Conservation (phyloP, 2,888 invertebrate genomes). For the Nemotelus nigrinus region DNA sequence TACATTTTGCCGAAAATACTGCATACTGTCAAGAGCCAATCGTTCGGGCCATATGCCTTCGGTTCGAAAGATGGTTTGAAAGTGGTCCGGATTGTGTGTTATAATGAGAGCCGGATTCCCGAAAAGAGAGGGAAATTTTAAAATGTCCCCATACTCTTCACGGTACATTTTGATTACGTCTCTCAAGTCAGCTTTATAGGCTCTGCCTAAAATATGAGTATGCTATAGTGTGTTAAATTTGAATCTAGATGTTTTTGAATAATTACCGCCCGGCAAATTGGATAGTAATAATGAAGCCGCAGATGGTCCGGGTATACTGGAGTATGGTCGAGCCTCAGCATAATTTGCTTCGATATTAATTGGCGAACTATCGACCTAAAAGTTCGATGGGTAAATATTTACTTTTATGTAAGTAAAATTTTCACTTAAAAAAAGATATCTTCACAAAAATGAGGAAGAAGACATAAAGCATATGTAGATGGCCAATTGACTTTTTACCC, state of each 20-base stretch:
- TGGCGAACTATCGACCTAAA: too few relatives aligned
- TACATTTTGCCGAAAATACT: constrained; percentile 62
- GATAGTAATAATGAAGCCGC: constrained; percentile 53
- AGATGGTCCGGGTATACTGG: constrained; percentile 58
- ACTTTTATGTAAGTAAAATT: too few relatives aligned
- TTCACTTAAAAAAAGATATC: too few relatives aligned
- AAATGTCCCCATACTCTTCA: constrained; percentile 63
- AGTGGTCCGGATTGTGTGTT: constrained; percentile 67
- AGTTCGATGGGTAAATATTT: too few relatives aligned
- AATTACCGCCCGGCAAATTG: constrained; percentile 59
- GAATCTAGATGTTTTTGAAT: not conserved
- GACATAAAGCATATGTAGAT: too few relatives aligned
- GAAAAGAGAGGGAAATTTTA: constrained; percentile 63
- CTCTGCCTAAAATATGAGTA: constrained; percentile 53
- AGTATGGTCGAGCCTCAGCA: constrained; percentile 55
- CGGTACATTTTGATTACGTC: constrained; percentile 55
- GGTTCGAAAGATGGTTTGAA: constrained; percentile 64
- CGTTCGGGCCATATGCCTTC: constrained; percentile 67
- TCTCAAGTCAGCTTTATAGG: constrained; percentile 55
- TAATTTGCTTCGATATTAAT: not conserved
- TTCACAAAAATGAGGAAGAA: too few relatives aligned
- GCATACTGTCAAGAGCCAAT: constrained; percentile 63
- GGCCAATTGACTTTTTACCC: too few relatives aligned
- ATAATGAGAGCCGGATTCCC: constrained; percentile 62
- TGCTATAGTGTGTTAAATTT: not conserved